Percentiles rank a stretch among this genome's conserved stretches.
Conservation (phyloP, 2,888 invertebrate species). For the Campopleginae sp. region DNA sequence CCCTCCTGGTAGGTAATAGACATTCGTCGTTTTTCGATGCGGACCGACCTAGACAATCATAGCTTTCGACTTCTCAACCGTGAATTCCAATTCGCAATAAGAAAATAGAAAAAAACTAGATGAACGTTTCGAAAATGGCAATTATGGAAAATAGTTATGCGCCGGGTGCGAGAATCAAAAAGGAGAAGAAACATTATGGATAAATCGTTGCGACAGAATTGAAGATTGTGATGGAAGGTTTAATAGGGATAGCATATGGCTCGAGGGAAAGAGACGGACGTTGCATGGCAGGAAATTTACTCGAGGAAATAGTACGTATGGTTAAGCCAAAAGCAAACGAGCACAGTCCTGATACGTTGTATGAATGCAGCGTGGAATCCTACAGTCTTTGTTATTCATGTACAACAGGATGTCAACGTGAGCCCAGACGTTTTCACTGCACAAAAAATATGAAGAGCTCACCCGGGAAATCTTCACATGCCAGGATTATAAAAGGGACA, state of each 20-base stretch:
- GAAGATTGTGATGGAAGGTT: neutral
- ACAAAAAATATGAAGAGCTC: slow-evolving; percentile 51
- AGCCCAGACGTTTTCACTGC: neutral
- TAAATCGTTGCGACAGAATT: slow-evolving; percentile 37
- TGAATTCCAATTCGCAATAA: slow-evolving; percentile 30
- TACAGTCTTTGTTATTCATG: slow-evolving; percentile 35
- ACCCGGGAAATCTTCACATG: slow-evolving; percentile 63
- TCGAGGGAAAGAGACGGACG: slow-evolving; percentile 4
- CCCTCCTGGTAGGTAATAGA: slow-evolving; percentile 1
- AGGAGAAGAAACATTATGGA: slow-evolving; percentile 21
- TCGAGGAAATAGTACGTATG: slow-evolving; percentile 4
- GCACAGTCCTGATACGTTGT: slow-evolving; percentile 18
- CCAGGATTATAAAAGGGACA: slow-evolving; percentile 57
- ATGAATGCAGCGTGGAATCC: slow-evolving; percentile 12
- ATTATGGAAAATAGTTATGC: slow-evolving; percentile 79
- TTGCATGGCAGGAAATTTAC: slow-evolving; percentile 25
- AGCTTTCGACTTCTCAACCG: slow-evolving; percentile 57
- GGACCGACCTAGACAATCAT: slow-evolving; percentile 38
- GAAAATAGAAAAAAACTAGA: too few relatives aligned
- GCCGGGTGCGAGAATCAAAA: slow-evolving; percentile 61
- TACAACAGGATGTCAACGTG: slow-evolving; percentile 26
- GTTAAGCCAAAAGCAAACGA: slow-evolving; percentile 23
- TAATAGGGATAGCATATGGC: slow-evolving; percentile 14
- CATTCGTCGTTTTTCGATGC: slow-evolving; percentile 22
- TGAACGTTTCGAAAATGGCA: slow-evolving; percentile 74